These are phyloP conservation scores for Mythimna pallens DNA, from an alignment of 2,888 invertebrate species.

Conservation along the genomic window DNA sequence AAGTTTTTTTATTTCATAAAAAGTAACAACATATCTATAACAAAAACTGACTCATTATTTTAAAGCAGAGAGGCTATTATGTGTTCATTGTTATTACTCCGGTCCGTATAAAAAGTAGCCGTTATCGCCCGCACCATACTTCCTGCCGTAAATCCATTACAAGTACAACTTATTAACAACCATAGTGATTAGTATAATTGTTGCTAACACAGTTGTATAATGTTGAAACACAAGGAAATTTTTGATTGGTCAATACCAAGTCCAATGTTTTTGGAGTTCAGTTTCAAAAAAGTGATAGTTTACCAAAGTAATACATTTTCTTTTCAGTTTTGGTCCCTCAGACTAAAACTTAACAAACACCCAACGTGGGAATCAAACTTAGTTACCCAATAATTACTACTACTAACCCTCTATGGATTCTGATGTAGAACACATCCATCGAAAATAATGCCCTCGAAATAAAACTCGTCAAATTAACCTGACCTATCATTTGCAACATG, in stretches of 20 bases:
- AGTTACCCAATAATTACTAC: slow-evolving; percentile 6
- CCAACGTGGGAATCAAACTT: slow-evolving; percentile 36
- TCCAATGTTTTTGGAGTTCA: no score
- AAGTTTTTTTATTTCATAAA: not conserved
- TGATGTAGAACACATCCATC: not conserved
- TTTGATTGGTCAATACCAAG: not conserved
- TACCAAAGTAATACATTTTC: not conserved
- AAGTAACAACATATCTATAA: slow-evolving; percentile 10
- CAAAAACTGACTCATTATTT: slow-evolving; percentile 51
- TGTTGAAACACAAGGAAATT: slow-evolving; percentile 4
- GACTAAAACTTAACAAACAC: not conserved
- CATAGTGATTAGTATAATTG: slow-evolving; percentile 69
- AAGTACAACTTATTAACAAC: slow-evolving; percentile 69
- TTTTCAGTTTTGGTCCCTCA: not conserved
- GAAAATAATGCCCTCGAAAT: slow-evolving; percentile 22
- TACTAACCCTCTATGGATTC: slow-evolving; percentile 20
- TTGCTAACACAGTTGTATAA: slow-evolving; percentile 33
- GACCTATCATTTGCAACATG: slow-evolving; percentile 1
- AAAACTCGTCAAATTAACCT: not conserved
- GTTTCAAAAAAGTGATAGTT: no score
- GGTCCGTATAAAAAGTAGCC: slow-evolving; percentile 55
- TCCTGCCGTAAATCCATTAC: slow-evolving; percentile 70
- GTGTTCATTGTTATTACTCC: slow-evolving; percentile 56
- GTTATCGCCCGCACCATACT: slow-evolving; percentile 68
- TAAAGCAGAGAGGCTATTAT: slow-evolving; percentile 48